Base-by-base conservation (phyloP, 2,113 vertebrate genomes). In the Trogon melanurus region DNA sequence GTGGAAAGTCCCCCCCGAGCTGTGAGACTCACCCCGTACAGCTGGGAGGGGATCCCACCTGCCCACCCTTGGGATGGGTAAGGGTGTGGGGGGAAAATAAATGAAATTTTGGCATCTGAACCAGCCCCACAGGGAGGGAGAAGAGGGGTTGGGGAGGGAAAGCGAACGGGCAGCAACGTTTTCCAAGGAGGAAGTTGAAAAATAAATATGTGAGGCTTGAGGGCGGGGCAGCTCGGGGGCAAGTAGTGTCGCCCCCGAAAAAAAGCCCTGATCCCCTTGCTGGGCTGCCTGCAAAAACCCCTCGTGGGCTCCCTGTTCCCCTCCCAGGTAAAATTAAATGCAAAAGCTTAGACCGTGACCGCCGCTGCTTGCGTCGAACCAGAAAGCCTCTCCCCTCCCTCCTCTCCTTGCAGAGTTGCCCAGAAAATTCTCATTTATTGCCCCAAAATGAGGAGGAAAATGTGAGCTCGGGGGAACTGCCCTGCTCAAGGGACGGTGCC, bases 121-220 rank as follows among this genome's bases (percentile, higher is more conserved):
- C 5, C 11, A n/a, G 32, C 22, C 16, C 14, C 14, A 0, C 1
- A 11, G 20, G 16, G 30, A 53, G n/a, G 32, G 16, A 88, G 74
- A 41, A 44, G 17, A 64, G 10, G 26, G 16, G 2, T 41, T 5
- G 10, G 41, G 60, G 29, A 34, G 36, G 41, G 41, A 41, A 41
- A 4, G 48, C 3, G 13, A 64, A 14, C 4, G 0, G 2, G 4
- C 36, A 58, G 57, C 16, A 17, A 19, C 4, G 0, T 19, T 79
- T 30, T n/a, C 48, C 48, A 2, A 85, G 74, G 85, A 94, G 85
- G 94, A 93, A 96, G 50, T 41, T 48, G 74, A 27, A 82, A 85
- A 79, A 71, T 17, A 81, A 93, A 72, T 26, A 3, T 1, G 14
- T 9, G 70, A 12, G 70, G 66, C 23, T 29, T 0, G 30, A 44